These are phyloP conservation scores for Drosophila conformis DNA, from an alignment of 2,888 invertebrate species.

Conservation along the genomic window DNA sequence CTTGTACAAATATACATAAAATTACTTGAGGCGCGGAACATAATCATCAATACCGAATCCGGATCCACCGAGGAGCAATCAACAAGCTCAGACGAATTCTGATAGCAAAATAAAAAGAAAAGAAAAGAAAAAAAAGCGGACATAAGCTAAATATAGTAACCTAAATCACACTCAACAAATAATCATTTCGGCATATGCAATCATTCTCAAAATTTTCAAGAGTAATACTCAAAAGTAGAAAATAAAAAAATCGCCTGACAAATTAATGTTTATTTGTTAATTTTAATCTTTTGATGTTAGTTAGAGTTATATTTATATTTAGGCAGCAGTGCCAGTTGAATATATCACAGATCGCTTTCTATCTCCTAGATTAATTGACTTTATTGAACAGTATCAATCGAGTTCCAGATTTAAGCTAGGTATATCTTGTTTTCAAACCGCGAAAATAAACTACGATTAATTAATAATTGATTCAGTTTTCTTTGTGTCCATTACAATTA, in stretches of 20 bases:
- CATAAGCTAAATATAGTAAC: neutral
- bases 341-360: too few relatives aligned
- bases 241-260: neutral
- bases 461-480: too few relatives aligned
- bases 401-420: too few relatives aligned
- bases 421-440: too few relatives aligned
- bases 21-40: constrained; percentile 14
- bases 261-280: neutral
- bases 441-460: too few relatives aligned
- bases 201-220: neutral
- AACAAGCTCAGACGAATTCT: constrained; percentile 6
- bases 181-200: neutral
- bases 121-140: too few relatives aligned
- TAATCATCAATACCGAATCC: neutral
- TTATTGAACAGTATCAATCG: too few relatives aligned
- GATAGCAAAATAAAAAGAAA: neutral
- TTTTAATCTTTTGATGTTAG: too few relatives aligned
- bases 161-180: neutral
- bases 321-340: too few relatives aligned
- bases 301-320: too few relatives aligned
- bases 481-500: neutral
- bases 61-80: constrained; percentile 13
- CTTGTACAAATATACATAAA: constrained; percentile 16
- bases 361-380: too few relatives aligned
- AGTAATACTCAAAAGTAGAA: neutral